Conservation (phyloP, 1,140 invertebrate genomes). For the Caenorhabditis brenneri region DNA sequence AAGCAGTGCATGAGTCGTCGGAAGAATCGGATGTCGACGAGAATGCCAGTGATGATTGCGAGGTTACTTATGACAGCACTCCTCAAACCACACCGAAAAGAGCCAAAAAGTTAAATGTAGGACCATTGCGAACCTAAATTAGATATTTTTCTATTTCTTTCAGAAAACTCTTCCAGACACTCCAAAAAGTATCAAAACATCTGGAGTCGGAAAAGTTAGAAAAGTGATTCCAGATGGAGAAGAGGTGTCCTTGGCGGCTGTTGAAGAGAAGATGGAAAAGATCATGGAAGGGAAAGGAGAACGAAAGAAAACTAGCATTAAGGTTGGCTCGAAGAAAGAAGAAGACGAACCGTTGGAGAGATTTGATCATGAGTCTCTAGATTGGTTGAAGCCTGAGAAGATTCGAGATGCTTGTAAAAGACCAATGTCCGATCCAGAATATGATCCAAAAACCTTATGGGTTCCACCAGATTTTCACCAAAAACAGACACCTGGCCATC, state of each 20-base stretch:
- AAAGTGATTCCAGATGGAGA: neutral
- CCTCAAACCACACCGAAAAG: neutral
- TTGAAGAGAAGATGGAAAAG: neutral
- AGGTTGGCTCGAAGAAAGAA: neutral
- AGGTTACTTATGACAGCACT: neutral
- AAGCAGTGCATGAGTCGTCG: neutral
- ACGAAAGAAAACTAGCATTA: neutral
- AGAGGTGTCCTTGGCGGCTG: neutral
- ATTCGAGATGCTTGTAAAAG: slow-evolving; percentile 61
- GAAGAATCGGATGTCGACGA: slow-evolving; percentile 2
- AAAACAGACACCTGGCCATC: slow-evolving; percentile 74
- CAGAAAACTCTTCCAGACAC: neutral
- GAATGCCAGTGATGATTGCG: slow-evolving; percentile 24
- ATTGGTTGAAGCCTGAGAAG: slow-evolving; percentile 60
- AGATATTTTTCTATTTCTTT: too few relatives aligned
- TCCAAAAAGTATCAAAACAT: neutral
- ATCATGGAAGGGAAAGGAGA: neutral
- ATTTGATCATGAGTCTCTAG: slow-evolving; percentile 25
- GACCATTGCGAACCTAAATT: too few relatives aligned
- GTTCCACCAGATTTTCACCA: slow-evolving; percentile 78
- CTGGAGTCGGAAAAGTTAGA: neutral
- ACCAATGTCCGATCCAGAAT: slow-evolving; percentile 74
- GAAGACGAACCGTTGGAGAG: neutral
- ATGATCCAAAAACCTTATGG: slow-evolving; percentile 84
- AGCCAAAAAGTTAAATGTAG: neutral